phyloP scores from a whole-genome alignment of 2,797 vertebrate species.

The Allobates femoralis region DNA sequence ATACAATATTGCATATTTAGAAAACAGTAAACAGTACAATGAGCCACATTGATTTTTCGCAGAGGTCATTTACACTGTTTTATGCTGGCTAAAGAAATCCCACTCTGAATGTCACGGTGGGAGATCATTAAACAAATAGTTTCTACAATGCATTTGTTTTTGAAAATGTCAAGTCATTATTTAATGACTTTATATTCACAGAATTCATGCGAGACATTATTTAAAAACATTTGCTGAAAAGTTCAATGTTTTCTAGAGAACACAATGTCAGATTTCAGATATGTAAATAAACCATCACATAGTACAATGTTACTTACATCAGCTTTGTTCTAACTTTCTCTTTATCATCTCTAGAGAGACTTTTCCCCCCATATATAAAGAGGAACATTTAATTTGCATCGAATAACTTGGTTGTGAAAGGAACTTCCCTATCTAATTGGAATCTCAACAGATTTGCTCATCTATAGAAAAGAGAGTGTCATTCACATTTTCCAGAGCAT shows the following conservation, averaged over 20 bases:
- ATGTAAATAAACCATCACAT: background rate
- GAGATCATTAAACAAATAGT: constrained; percentile 48
- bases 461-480: too few species aligned
- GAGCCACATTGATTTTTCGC: constrained; percentile 19
- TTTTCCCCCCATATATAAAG: too few species aligned
- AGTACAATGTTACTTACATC: background rate
- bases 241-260: background rate
- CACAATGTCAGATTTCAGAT: background rate
- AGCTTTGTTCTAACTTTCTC: background rate
- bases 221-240: background rate
- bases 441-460: too few species aligned
- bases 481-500: too few species aligned
- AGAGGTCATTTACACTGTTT: background rate
- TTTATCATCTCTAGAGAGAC: too few species aligned
- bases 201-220: background rate
- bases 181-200: background rate
- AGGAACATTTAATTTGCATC: too few species aligned
- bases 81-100: constrained; percentile 18
- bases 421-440: too few species aligned
- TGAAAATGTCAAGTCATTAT: constrained; percentile 11
- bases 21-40: background rate
- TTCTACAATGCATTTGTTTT: constrained; percentile 3
- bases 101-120: constrained; percentile 3
- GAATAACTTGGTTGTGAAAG: too few species aligned
- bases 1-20: constrained; percentile 8